These are phyloP conservation scores for Yoshiicerus persimilis DNA, from an alignment of 1,140 invertebrate species.

Conservation along the genomic window DNA sequence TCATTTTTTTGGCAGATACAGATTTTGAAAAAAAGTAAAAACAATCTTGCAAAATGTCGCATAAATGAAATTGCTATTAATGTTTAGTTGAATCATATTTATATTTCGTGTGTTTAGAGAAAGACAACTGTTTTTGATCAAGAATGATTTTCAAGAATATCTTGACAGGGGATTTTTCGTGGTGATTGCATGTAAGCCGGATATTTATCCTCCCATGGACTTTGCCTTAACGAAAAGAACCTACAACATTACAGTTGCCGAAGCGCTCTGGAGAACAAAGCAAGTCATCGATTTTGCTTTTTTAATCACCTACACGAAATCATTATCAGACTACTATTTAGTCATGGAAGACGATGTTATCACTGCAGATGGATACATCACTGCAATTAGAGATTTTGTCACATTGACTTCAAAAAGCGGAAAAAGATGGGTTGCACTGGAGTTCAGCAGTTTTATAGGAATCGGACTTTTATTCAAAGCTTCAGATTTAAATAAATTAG, in stretches of 20 bases:
- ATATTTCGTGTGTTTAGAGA: neutral
- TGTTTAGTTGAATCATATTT: neutral
- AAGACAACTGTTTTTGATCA: conserved; percentile 30
- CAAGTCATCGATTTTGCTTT: conserved; percentile 49
- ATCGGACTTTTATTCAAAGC: conserved; percentile 44
- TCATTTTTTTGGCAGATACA: conserved; percentile 45
- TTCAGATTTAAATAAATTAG: conserved; percentile 30
- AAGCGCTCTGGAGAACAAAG: conserved; percentile 44
- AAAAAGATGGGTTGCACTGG: conserved; percentile 41
- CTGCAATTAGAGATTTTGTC: conserved; percentile 41
- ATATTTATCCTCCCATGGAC: conserved; percentile 46
- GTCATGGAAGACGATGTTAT: conserved; percentile 47
- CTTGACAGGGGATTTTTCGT: conserved; percentile 45
- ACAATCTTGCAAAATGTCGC: neutral
- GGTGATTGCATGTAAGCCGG: conserved; percentile 32
- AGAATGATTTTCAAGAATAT: conserved; percentile 29
- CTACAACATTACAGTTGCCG: conserved; percentile 37
- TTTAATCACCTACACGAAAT: conserved; percentile 42
- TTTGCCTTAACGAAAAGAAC: conserved; percentile 36
- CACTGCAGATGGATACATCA: conserved; percentile 35
- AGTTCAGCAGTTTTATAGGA: conserved; percentile 41
- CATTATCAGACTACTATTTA: conserved; percentile 38
- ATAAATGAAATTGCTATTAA: neutral
- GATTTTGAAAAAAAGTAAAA: conserved; percentile 32
- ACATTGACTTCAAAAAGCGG: neutral